Conservation (phyloP, 2,888 invertebrate species). For the Ephialtes manifestator region DNA sequence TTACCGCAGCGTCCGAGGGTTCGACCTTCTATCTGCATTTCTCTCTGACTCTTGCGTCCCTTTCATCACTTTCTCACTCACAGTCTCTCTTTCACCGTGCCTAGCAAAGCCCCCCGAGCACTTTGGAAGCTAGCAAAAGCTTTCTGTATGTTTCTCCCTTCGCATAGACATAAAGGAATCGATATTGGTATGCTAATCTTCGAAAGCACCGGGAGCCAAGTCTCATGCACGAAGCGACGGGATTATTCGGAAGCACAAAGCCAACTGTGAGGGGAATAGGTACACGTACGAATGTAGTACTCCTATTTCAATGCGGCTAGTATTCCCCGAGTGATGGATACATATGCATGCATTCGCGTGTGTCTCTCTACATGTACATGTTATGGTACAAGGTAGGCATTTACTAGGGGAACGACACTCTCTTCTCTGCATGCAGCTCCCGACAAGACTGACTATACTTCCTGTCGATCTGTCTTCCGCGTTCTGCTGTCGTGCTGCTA, state of each 20-base stretch:
- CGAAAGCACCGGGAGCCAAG: slow-evolving; percentile 4
- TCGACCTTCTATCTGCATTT: background rate
- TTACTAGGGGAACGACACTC: background rate
- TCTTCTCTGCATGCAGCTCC: background rate
- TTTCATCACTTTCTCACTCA: slow-evolving; percentile 35
- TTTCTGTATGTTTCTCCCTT: slow-evolving; percentile 4
- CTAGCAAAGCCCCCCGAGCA: slow-evolving; percentile 39
- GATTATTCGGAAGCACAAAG: slow-evolving; percentile 23
- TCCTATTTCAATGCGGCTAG: slow-evolving; percentile 11
- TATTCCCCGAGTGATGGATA: slow-evolving; percentile 5
- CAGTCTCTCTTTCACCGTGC: background rate
- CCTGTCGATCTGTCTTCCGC: slow-evolving; percentile 77
- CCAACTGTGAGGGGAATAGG: background rate
- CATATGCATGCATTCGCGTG: slow-evolving; percentile 1
- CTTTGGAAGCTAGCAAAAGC: slow-evolving; percentile 21
- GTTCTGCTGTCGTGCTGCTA: slow-evolving; percentile 66
- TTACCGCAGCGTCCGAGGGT: background rate
- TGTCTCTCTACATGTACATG: background rate
- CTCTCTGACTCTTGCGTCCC: slow-evolving; percentile 18
- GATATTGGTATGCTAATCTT: slow-evolving; percentile 53
- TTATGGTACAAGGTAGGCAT: background rate
- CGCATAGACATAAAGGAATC: slow-evolving; percentile 24
- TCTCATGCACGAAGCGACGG: slow-evolving; percentile 17
- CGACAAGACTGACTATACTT: slow-evolving; percentile 66
- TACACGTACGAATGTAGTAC: background rate